Base-by-base conservation (phyloP, 2,113 vertebrate species). In the Urocynchramus pylzowi region DNA sequence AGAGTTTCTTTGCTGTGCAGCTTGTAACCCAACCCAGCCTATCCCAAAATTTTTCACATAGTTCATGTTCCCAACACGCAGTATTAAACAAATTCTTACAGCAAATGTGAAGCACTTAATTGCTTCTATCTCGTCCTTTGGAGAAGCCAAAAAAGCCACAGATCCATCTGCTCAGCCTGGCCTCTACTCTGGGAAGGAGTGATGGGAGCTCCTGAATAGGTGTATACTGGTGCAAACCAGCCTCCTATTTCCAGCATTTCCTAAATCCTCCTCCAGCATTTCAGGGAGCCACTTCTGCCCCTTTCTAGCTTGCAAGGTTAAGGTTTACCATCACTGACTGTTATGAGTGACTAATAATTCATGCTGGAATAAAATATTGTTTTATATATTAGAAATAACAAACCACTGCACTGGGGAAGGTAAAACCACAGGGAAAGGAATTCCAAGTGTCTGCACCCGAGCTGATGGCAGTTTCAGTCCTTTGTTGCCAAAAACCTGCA, bases 151-250 rank as follows among this genome's bases (percentile, higher is more conserved):
- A 45, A 4, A 9, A 44, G 65, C 5, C 39, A 9, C 39, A 50
- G 54, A 8, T 10, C 0, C 5, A 8, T 1, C 23, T 7, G 75
- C 6, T 35, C 12, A 47, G 16, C 41, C 23, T 0, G 3, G 26
- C 33, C 54, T 27, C 44, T 8, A 28, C 15, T 3, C 4, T 4
- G 8, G 41, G 57, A 35, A 14, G n/a, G 15, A 47, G 7, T 0
- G 1, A 9, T 37, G 28, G 27, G 21, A 79, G 24, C 12, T 22
- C 41, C 30, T 69, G 30, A 35, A 18, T 1, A 16, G 20, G 16
- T 26, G 20, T 22, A 28, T 30, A 61, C 45, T 39, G 28, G 13
- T n/a, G 33, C 69, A 52, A 39, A 60, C 8, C 20, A 59, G 16
- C 39, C 20, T 68, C 39, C 5, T 6, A n/a, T n/a, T n/a, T n/a